Conservation (phyloP, 2,797 vertebrate genomes). For the Simalia tracyae region DNA sequence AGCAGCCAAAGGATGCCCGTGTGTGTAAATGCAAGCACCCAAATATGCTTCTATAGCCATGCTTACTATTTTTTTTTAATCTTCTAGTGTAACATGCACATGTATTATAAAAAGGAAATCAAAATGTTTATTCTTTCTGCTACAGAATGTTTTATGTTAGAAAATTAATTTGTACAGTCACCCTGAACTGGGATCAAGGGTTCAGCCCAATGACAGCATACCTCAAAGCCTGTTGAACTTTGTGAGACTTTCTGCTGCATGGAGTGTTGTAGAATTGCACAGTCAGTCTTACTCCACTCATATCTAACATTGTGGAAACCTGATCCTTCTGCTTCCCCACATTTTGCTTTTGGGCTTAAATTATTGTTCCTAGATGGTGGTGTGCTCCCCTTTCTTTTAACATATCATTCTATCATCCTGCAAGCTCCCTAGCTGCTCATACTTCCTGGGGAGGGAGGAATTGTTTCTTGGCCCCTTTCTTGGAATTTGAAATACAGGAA, state of each 20-base stretch:
- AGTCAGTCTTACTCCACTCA: neutral
- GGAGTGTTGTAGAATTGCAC: neutral
- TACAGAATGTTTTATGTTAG: constrained; percentile 18
- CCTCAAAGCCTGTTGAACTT: neutral
- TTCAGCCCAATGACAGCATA: neutral
- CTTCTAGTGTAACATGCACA: neutral
- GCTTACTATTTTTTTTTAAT: neutral
- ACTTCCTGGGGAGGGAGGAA: neutral
- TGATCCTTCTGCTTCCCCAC: neutral
- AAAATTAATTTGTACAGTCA: neutral
- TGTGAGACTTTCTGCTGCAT: neutral
- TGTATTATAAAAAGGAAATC: constrained; percentile 25
- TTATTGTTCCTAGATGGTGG: neutral
- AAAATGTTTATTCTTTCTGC: constrained; percentile 18
- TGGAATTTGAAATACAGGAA: neutral
- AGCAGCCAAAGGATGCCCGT: constrained; percentile 58
- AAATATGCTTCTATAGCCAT: constrained; percentile 7
- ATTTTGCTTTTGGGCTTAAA: neutral
- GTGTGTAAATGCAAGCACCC: constrained; percentile 53
- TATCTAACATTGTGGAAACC: neutral
- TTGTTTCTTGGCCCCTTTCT: neutral
- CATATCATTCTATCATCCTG: neutral
- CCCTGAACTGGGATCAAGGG: constrained; percentile 15
- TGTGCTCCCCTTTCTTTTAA: neutral
- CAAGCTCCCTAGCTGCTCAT: neutral